Conservation (phyloP, 2,113 vertebrate genomes). For the Tylochromis polylepis region DNA sequence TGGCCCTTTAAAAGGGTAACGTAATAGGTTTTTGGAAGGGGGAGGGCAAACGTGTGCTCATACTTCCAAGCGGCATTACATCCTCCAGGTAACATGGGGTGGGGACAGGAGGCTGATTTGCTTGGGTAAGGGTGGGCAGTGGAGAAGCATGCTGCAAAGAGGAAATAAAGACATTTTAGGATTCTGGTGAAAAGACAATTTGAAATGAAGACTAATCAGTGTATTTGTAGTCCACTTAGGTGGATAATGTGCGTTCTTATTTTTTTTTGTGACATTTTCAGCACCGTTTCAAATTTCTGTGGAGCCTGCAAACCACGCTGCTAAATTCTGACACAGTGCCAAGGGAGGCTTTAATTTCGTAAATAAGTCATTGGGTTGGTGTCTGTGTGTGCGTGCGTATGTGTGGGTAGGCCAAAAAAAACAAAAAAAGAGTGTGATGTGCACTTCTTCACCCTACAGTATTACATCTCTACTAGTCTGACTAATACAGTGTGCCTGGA, state of each 20-base stretch:
- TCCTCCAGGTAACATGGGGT: conserved; percentile 31
- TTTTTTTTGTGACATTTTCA: not conserved
- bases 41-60: conserved; percentile 23
- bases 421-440: not conserved
- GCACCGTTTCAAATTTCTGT: not conserved
- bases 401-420: not conserved
- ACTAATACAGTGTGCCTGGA: conserved; percentile 26
- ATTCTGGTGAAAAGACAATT: not conserved
- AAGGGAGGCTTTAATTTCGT: conserved; percentile 14
- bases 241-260: not conserved
- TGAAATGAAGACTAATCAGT: not conserved
- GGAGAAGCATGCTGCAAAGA: not conserved
- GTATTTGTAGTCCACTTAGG: not conserved
- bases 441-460: conserved; percentile 2
- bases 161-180: not conserved
- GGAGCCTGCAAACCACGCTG: not conserved
- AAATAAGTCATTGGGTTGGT: not conserved
- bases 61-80: conserved; percentile 47
- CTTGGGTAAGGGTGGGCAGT: not conserved
- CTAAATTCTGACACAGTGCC: not conserved
- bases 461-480: conserved; percentile 31
- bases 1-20: conserved; percentile 60
- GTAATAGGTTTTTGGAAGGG: conserved; percentile 60
- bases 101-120: not conserved
- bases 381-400: not conserved